Conservation (phyloP, 1,140 invertebrate species). For the Drosophila athabasca region DNA sequence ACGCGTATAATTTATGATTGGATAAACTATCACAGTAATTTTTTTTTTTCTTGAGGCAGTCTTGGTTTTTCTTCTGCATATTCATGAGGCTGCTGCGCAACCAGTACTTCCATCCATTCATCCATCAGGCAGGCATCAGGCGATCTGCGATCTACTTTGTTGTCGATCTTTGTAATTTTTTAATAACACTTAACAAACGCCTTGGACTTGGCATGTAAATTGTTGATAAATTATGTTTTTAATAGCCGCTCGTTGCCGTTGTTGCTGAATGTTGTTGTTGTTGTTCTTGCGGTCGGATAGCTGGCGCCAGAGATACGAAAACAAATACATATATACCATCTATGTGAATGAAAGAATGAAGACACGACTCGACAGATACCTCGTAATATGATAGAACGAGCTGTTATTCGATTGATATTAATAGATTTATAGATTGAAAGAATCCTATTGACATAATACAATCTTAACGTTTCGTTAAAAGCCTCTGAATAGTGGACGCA, state of each 20-base stretch:
- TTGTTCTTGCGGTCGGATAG: slow-evolving; percentile 31
- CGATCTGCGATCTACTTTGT: slow-evolving; percentile 4
- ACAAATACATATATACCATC: neutral
- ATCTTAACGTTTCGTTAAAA: too few species aligned
- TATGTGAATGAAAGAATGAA: too few species aligned
- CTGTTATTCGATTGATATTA: too few species aligned
- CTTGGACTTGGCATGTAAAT: slow-evolving; percentile 78
- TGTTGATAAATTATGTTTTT: slow-evolving; percentile 75
- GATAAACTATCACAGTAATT: slow-evolving; percentile 59
- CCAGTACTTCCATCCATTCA: slow-evolving; percentile 2
- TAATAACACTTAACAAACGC: slow-evolving; percentile 76
- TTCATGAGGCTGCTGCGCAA: slow-evolving; percentile 42
- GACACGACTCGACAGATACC: too few species aligned
- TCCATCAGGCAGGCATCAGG: slow-evolving; percentile 2
- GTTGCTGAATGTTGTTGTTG: slow-evolving; percentile 13
- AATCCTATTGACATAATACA: too few species aligned
- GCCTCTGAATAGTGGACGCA: too few species aligned
- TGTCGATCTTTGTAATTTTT: slow-evolving; percentile 62
- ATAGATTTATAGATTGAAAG: too few species aligned
- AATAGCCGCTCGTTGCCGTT: slow-evolving; percentile 37
- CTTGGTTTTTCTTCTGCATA: slow-evolving; percentile 53
- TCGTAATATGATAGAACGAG: too few species aligned
- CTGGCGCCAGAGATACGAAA: slow-evolving; percentile 57
- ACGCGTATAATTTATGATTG: slow-evolving; percentile 55
- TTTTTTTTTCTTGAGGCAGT: slow-evolving; percentile 65